Conservation (phyloP, 2,888 invertebrate species). For the Eilema griseolum region DNA sequence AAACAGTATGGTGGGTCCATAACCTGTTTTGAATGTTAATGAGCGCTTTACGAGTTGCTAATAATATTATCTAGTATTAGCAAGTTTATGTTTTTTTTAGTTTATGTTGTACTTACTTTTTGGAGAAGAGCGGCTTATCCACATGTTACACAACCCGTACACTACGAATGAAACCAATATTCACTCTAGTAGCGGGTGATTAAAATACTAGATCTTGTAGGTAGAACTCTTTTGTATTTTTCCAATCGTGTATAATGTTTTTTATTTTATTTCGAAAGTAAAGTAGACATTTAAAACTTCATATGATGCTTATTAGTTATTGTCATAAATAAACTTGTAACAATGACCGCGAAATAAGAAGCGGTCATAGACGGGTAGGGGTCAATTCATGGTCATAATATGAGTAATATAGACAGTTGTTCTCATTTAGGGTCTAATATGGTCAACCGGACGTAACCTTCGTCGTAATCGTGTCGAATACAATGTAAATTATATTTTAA, state of each 20-base stretch:
- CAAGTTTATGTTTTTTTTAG: neutral
- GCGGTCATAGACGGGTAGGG: conserved; percentile 44
- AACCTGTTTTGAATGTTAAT: too few relatives aligned
- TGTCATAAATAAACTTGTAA: conserved; percentile 17
- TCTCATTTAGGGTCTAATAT: conserved; percentile 52
- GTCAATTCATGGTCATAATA: conserved; percentile 46
- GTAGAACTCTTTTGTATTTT: too few relatives aligned
- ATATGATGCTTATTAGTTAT: conserved; percentile 5
- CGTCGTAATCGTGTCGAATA: conserved; percentile 34
- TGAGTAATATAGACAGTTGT: conserved; percentile 49
- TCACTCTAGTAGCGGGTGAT: neutral
- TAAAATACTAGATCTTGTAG: too few relatives aligned
- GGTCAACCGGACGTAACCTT: conserved; percentile 48
- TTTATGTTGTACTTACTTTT: too few relatives aligned
- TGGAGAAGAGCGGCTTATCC: too few relatives aligned
- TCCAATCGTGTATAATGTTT: too few relatives aligned
- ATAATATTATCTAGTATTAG: neutral
- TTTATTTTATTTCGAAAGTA: too few relatives aligned
- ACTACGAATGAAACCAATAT: neutral
- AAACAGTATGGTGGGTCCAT: too few relatives aligned
- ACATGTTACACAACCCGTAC: too few relatives aligned
- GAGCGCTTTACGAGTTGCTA: too few relatives aligned
- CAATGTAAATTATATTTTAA: conserved; percentile 26
- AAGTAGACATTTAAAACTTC: too few relatives aligned
- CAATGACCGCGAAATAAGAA: conserved; percentile 20